A percentile compares a stretch with the other conserved stretches of the same genome.
Conservation (phyloP, 2,888 invertebrate species). For the Acheta domesticus region DNA sequence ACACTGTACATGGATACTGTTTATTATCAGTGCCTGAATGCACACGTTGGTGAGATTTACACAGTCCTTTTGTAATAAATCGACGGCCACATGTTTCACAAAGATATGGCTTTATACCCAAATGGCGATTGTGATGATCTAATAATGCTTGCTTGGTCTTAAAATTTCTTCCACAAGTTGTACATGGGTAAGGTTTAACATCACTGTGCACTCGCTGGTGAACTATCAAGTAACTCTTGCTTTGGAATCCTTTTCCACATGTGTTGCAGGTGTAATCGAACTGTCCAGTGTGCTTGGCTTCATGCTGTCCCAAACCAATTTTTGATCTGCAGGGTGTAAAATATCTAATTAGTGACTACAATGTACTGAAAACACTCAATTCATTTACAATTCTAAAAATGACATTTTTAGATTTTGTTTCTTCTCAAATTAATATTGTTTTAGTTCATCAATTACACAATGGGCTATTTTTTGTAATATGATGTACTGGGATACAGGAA, state of each 20-base stretch:
- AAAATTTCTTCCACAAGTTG: conserved; percentile 56
- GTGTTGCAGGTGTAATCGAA: conserved; percentile 57
- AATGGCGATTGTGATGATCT: conserved; percentile 59
- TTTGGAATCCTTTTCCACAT: conserved; percentile 61
- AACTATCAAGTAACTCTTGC: conserved; percentile 58
- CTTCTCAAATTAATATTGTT: no score
- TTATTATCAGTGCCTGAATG: conserved; percentile 58
- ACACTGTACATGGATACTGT: conserved; percentile 57
- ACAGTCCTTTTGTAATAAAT: conserved; percentile 59
- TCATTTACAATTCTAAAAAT: no score
- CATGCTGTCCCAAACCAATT: conserved; percentile 58
- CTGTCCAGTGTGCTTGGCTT: conserved; percentile 58
- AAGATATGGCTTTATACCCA: conserved; percentile 58
- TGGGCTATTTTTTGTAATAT: no score
- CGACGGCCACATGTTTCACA: conserved; percentile 58
- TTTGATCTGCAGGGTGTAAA: conserved; percentile 49
- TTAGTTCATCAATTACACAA: no score
- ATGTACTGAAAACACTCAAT: no score
- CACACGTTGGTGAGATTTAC: conserved; percentile 57
- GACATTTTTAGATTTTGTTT: no score
- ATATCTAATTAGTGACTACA: neutral
- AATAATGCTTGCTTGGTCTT: conserved; percentile 59
- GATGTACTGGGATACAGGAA: no score
- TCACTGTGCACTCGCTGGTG: conserved; percentile 60
- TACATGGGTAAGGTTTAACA: conserved; percentile 56